Evolutionary conservation across 2,113 vertebrate genomes (phyloP), one percentile per base, ranked within the genome.

Genomic region (Colaptes auratus): DNA sequence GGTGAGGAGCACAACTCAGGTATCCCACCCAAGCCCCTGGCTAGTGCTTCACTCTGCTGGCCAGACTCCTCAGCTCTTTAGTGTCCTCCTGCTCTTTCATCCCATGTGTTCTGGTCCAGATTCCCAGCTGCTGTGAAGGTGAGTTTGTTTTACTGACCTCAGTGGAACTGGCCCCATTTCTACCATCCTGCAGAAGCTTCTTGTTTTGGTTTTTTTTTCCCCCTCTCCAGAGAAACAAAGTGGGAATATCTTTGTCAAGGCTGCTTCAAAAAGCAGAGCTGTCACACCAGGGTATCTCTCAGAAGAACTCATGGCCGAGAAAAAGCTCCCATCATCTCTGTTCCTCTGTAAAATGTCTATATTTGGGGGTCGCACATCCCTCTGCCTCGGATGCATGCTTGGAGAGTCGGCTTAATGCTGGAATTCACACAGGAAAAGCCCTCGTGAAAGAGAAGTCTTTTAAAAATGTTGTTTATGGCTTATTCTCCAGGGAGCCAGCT

Each of bases 261-360:
- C 36, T 56, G 42, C 58, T 64, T 46, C 52, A 58, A 55, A 56
- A 27, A 80, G 55, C 0, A 0, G 30, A 80, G 44, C 53, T 72
- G 48, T 71, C 50, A 48, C 0, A 0, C 63, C 2, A 1, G 4
- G 3, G 44, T 15, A 20, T 56, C 39, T 77, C 65, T 55, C 35
- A 17, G 63, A 69, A 53, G 55, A 63, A 6, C 46, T 86, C 39
- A 3, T 9, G 46, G 80, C 50, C 46, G 59, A 64, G 56, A n/a
- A 44, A 82, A 80, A 56, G 7, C 66, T 66, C 46, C 7, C 56
- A 63, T 16, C 30, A 7, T 10, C 46, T 58, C 83, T n/a, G 5
- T 14, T 86, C 23, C 77, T 10, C 8, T 5, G 4, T 10, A 48
- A 4, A 15, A 23, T 42, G 59, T 31, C 80, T 75, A 3, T 52